phyloP scores from a whole-genome alignment of 2,113 vertebrate genomes.

The Falco punctatus region DNA sequence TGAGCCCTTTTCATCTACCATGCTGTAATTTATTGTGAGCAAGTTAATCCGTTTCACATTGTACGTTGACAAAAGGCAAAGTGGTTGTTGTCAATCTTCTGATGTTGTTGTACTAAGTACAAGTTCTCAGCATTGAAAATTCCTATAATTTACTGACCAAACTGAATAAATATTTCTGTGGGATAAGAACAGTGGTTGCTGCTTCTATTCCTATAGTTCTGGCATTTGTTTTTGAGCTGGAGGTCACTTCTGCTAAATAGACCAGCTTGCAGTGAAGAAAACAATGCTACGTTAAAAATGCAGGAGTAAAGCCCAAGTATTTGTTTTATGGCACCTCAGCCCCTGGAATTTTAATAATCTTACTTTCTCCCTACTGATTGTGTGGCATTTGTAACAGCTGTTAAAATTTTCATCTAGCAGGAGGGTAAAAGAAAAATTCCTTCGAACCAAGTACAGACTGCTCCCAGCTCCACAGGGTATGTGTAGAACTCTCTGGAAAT shows the following conservation, averaged over 20 bases:
- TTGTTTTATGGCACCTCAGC: background rate
- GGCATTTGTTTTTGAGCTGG: background rate
- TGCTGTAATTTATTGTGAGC: slow-evolving; percentile 66
- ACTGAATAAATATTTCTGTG: slow-evolving; percentile 73
- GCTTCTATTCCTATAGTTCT: background rate
- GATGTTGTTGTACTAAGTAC: slow-evolving; percentile 58
- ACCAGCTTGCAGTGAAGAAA: background rate
- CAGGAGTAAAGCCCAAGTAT: background rate
- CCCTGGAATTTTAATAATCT: background rate
- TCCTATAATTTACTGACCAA: slow-evolving; percentile 60
- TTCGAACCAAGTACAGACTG: background rate
- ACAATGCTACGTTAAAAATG: background rate
- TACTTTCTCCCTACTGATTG: background rate
- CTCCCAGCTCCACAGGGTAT: background rate
- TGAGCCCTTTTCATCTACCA: background rate
- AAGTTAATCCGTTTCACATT: slow-evolving; percentile 61
- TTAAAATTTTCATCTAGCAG: background rate
- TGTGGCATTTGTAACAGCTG: background rate
- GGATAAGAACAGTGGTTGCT: background rate
- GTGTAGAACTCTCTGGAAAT: background rate
- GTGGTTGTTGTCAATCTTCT: slow-evolving; percentile 43
- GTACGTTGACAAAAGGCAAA: slow-evolving; percentile 64
- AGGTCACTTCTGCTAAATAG: background rate
- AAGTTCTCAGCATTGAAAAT: slow-evolving; percentile 18
- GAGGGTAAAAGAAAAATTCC: background rate